Evolutionary conservation across 2,888 invertebrate species (phyloP).

Genomic region (Lydus trimaculatus): DNA sequence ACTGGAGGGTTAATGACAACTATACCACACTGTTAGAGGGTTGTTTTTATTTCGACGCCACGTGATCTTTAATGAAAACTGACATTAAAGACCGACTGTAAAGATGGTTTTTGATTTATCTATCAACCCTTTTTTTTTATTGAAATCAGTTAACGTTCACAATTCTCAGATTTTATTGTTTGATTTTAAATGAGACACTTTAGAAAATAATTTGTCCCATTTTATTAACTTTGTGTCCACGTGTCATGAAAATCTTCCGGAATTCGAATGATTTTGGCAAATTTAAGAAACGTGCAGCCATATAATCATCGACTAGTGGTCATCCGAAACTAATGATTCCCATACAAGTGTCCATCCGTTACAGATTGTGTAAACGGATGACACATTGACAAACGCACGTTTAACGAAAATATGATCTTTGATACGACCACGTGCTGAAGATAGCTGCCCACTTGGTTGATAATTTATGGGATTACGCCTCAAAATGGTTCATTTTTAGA

Average conservation of each 20-base stretch:
- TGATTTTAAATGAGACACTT: neutral
- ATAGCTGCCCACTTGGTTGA: constrained; percentile 12
- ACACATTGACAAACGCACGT: constrained; percentile 26
- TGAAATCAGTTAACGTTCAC: neutral
- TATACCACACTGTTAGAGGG: constrained; percentile 28
- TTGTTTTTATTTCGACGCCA: constrained; percentile 35
- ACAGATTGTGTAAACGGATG: constrained; percentile 39
- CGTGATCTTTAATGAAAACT: constrained; percentile 30
- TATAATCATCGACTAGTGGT: constrained; percentile 27
- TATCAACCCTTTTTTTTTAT: neutral
- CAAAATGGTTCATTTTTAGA: neutral
- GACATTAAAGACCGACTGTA: constrained; percentile 25
- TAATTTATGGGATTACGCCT: neutral
- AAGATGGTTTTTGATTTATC: constrained; percentile 3
- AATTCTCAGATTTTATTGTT: neutral
- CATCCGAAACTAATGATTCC: constrained; percentile 44
- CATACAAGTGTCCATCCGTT: constrained; percentile 34
- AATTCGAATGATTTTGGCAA: constrained; percentile 9
- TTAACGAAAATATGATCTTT: constrained; percentile 24
- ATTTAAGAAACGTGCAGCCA: neutral
- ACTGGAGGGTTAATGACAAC: constrained; percentile 33
- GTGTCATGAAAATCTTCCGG: constrained; percentile 5
- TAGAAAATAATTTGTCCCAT: neutral
- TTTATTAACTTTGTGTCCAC: neutral
- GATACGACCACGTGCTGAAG: constrained; percentile 38